These are phyloP conservation scores for Cardiocondyla obscurior DNA, from an alignment of 1,140 invertebrate species.

Conservation along the genomic window DNA sequence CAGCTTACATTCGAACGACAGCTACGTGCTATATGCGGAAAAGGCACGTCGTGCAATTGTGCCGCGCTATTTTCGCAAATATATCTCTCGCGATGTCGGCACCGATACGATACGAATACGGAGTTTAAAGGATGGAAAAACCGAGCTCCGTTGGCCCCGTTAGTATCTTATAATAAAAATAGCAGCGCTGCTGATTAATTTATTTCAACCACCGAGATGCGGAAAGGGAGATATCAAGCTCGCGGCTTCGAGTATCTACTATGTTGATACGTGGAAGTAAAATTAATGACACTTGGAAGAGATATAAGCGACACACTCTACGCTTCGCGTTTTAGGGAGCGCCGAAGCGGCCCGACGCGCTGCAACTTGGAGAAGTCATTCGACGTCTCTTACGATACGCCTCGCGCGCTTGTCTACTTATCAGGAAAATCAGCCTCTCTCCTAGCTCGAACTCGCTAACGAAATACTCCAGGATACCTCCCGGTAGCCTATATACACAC, in stretches of 20 bases:
- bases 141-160: no score
- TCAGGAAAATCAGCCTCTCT: slow-evolving; percentile 40
- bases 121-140: background rate
- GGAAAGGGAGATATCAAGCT: background rate
- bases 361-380: background rate
- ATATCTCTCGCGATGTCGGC: background rate
- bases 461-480: slow-evolving; percentile 24
- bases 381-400: slow-evolving; percentile 36
- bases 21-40: background rate
- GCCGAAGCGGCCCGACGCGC: background rate
- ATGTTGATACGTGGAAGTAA: background rate
- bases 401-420: slow-evolving; percentile 31
- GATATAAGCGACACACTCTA: background rate
- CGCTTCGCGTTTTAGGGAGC: background rate
- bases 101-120: background rate
- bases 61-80: background rate
- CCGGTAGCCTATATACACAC: background rate
- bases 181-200: no score
- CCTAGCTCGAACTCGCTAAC: background rate
- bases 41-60: slow-evolving; percentile 9
- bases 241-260: background rate
- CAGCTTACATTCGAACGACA: slow-evolving; percentile 35
- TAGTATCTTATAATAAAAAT: no score
- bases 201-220: no score
- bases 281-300: background rate